Evolutionary conservation across 2,888 invertebrate species (phyloP), one percentile per base, ranked within the genome.

Genomic region (Dasypolia templi): DNA sequence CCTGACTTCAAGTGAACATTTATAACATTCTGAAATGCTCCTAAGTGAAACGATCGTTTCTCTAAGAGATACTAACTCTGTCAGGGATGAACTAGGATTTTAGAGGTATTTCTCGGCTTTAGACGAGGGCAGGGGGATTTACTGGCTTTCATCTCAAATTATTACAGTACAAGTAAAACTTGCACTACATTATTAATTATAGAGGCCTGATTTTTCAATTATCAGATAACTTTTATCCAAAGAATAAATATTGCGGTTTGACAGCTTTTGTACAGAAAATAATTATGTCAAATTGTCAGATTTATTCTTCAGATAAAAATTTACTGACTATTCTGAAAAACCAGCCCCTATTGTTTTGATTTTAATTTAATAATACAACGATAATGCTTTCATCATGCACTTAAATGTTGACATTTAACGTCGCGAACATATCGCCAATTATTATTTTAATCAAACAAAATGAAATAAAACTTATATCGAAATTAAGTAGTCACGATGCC

Each of bases 61-160:
- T 63, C 22, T 63, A 14, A 61, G 19, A 77, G 56, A 51, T 67
- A 63, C n/a, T n/a, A n/a, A n/a, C 14, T 77, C 44, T 55, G 42
- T 51, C 61, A 53, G 44, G 79, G 69, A 63, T 82, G 32, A 73
- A 69, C 69, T 51, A 63, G 66, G 72, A 69, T 82, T 78, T 66
- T 12, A 49, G 44, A 39, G 65, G 78, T 19, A 35, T 44, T 61
- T 55, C 29, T 58, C 55, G 46, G 68, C 58, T 46, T 77, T 42
- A 51, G n/a, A 42, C 14, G 35, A 56, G 58, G 42, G 35, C 46
- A 42, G 29, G 14, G 11, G 56, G 64, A 42, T 72, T 82, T 61
- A 73, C 35, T 44, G 63, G 66, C 29, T 67, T 58, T 59, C 32
- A 70, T 29, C 11, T 63, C 59, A 77, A 58, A 64, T 67, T 51